Percentiles rank a stretch among this genome's conserved stretches.
Conservation (phyloP, 1,140 invertebrate genomes). For the Nymphalis io region DNA sequence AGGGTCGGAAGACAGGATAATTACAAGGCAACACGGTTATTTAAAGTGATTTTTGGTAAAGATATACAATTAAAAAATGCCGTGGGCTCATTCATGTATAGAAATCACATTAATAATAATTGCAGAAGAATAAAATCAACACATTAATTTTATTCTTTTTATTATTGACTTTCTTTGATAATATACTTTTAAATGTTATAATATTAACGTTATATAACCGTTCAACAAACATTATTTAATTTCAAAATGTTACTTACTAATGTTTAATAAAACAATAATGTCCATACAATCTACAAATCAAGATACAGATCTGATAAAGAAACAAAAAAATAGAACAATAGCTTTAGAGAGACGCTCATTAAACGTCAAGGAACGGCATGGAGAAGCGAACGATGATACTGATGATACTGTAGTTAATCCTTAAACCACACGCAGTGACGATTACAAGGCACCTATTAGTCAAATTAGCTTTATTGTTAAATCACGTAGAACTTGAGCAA, state of each 20-base stretch:
- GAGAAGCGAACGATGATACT: conserved; percentile 42
- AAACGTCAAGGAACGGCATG: conserved; percentile 50
- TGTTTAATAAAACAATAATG: conserved; percentile 38
- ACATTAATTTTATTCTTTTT: too few relatives aligned
- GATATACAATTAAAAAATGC: conserved; percentile 69
- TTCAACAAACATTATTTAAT: background rate
- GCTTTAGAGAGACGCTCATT: conserved; percentile 64
- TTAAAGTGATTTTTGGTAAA: conserved; percentile 73
- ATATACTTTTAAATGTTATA: background rate
- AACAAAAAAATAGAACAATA: conserved; percentile 70
- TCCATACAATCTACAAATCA: conserved; percentile 42
- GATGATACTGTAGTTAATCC: conserved; percentile 70
- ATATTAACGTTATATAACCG: background rate
- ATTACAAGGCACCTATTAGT: conserved; percentile 79
- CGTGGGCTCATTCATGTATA: conserved; percentile 60
- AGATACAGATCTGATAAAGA: conserved; percentile 39
- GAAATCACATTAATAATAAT: conserved; percentile 23
- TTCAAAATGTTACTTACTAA: conserved; percentile 14
- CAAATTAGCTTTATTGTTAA: conserved; percentile 80
- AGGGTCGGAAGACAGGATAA: conserved; percentile 66
- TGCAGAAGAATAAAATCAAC: background rate
- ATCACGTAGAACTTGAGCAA: conserved; percentile 61
- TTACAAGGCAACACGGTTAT: conserved; percentile 67
- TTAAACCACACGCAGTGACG: conserved; percentile 76
- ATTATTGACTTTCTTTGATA: too few relatives aligned